Base-by-base conservation (phyloP, 2,888 invertebrate genomes). In the Diplolepis rosae region DNA sequence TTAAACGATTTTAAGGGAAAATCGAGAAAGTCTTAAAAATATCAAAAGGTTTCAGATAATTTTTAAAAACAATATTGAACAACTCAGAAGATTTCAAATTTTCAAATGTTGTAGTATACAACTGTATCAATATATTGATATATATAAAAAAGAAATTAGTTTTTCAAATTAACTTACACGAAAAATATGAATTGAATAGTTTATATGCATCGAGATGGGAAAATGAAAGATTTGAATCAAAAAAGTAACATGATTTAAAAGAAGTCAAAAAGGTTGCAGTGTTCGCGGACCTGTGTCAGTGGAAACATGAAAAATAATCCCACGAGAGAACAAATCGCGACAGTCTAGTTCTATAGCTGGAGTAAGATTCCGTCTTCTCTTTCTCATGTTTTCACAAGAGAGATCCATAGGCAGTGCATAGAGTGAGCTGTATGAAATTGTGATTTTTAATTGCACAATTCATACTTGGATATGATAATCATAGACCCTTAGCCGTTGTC, bases 391-490 rank as follows among this genome's bases (percentile, higher is more conserved):
- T 61, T 61, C 61, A 35, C 61, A 61, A 35, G 61, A 39, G 61
- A 61, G 35, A 24, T 24, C 61, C 61, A 61, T 39, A 39, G 22
- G 39, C 22, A 24, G 39, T 15, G 35, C 22, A 61, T 35, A 39
- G 24, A 35, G 22, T 39, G 35, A 68, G 69, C 69, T 70, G 69
- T 56, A 70, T 75, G 70, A 71, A 76, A 76, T 73, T 73, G 73
- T 71, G 70, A 69, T 72, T 73, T 73, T 76, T 72, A 76, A 73
- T 76, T 73, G 76, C 66, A 61, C 61, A 39, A 39, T 61, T 61
- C 61, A 39, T 61, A 61, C 61, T 61, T 39, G 61, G 61, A 72
- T 73, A 70, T 70, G 48, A 71, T 71, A 73, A 75, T 73, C 73
- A n/a, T n/a, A n/a, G 70, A 76, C 73, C 73, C 73, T 69, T 73